Base-by-base conservation (phyloP, 1,140 invertebrate genomes). In the Meteorus sp. region DNA sequence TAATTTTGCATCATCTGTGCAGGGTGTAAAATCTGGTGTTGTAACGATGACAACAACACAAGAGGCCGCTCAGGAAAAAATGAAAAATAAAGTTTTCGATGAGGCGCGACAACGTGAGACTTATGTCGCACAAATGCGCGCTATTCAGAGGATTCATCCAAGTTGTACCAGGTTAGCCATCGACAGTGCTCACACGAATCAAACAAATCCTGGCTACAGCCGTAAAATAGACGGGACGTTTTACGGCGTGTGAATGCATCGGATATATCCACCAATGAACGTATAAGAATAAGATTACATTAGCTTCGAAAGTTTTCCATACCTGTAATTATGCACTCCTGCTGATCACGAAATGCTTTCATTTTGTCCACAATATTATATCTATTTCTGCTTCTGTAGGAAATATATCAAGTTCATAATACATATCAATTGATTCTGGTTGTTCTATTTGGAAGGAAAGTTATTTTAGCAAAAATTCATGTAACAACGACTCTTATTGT, bases 151-250 rank as follows among this genome's bases (percentile, higher is more conserved):
- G 62, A 70, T 78, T 41, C 77, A 80, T 64, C 77, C 76, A 22
- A 71, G 74, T 52, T 78, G 68, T 63, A 67, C 80, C 50, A 80
- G 80, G 68, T 66, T 81, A 57, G 77, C 76, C 37, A 79, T 79
- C 62, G 72, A 72, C 52, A 76, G 77, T 57, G 77, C 75, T 62
- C 80, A 81, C 44, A 69, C 69, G 20, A 75, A 77, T 68, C 73
- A 75, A 62, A 78, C 80, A 45, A 80, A 80, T 71, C 71, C 73
- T 51, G 80, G 79, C 29, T 81, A 69, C 61, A 79, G 73, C 33
- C 74, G 79, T 47, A 81, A 81, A 72, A 71, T 75, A 31, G 77
- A 81, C 66, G 80, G 80, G 67, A 76, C 79, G 52, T 79, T 75
- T 69, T 81, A 75, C 69, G 63, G 72, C 65, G 74, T 78, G 63